Base-by-base conservation (phyloP, 2,888 invertebrate genomes). In the Drosophila monieri region DNA sequence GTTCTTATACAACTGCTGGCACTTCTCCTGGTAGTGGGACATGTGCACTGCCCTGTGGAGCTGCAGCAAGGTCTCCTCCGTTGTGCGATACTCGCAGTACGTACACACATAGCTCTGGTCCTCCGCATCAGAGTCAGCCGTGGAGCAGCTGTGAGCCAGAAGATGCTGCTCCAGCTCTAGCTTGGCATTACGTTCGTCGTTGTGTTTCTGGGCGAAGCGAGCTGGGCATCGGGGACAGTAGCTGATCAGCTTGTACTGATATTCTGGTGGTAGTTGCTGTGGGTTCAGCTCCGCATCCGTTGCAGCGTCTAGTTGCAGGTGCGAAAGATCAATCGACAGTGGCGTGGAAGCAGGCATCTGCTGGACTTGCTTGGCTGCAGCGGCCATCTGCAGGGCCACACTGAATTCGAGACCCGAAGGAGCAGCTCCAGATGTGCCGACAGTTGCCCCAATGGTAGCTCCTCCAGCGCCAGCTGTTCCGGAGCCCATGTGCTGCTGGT, bases 161-260 rank as follows among this genome's bases (percentile, higher is more conserved):
- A 94, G 92, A 86, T 97, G 97, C 66, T 94, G 94, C 60, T 93
- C 93, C 58, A 96, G 92, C 90, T 97, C 97, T 80, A 93, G 94
- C 73, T 94, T 94, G 76, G 94, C 94, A 69, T 96, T 94, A 9
- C 91, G 74, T 12, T 89, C 80, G 27, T 90, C 90, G 21, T 85
- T 87, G 53, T 90, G 89, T 68, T 90, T 90, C 58, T 90, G 90
- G 95, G 97, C 88, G 39, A 88, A 91, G 6, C 97, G 93, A 0
- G 97, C 96, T 1, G 97, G 97, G 90, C 97, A 97, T 78, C 95
- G 94, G 66, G 94, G 93, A 90, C 97, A 97, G 88, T 96, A 96
- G 85, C 94, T 94, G 58, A 96, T 90, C 6, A 93, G 78, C 58
- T 91, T 91, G 37, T 91, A 90, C 23, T 88, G 77, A 23, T 79